These are phyloP conservation scores for Eira barbara DNA, from an alignment of 2,113 vertebrate species.

Conservation along the genomic window DNA sequence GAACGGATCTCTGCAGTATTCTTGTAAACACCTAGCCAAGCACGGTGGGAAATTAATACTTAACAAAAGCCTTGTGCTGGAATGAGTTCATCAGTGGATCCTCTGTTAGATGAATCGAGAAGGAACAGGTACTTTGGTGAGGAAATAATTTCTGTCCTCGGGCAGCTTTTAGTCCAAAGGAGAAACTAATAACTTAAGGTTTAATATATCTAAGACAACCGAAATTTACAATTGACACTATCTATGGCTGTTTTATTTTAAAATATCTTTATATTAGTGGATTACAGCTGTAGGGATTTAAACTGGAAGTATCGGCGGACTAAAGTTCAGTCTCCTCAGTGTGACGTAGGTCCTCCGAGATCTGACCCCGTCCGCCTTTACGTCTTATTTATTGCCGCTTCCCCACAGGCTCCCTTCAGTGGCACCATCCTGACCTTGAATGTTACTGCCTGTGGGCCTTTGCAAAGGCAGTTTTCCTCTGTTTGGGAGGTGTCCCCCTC, in stretches of 20 bases:
- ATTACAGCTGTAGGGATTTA: not conserved
- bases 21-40: not conserved
- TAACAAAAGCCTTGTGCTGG: not conserved
- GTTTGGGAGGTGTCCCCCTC: not conserved
- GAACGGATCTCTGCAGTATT: not conserved
- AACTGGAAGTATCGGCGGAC: not conserved
- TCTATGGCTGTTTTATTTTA: not conserved
- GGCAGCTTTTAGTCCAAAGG: not conserved
- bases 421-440: not conserved
- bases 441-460: not conserved
- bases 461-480: not conserved
- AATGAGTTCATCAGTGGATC: not conserved
- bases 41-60: conserved; percentile 3
- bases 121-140: not conserved
- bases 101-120: not conserved
- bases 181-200: not conserved
- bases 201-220: not conserved
- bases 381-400: not conserved
- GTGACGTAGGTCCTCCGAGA: not conserved
- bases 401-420: not conserved
- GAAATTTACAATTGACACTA: not conserved
- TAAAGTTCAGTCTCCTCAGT: not conserved
- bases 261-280: not conserved
- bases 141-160: conserved; percentile 2
- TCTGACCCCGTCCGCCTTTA: not conserved